phyloP scores from a whole-genome alignment of 2,888 invertebrate species.

The Scrobipalpa costella region DNA sequence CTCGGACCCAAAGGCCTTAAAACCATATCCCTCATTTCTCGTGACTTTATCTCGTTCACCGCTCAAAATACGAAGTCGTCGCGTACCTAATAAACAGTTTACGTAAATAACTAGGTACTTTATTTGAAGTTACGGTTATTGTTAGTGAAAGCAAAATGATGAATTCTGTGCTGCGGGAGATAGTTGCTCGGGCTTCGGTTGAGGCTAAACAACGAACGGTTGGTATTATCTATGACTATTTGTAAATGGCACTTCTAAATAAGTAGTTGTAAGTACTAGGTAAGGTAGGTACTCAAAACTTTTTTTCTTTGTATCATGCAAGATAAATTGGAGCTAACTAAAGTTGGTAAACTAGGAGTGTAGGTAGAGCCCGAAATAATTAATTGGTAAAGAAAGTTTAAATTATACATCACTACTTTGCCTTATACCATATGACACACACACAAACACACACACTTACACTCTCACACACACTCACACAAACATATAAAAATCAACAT shows the following conservation, averaged over 20 bases:
- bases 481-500: no score
- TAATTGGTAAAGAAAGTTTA: no score
- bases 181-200: constrained; percentile 64
- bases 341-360: no score
- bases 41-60: constrained; percentile 32
- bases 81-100: constrained; percentile 36
- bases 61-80: constrained; percentile 29
- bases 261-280: background rate
- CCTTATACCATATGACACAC: no score
- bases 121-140: constrained; percentile 38
- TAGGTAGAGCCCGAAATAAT: no score
- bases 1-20: constrained; percentile 36
- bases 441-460: no score
- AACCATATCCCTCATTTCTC: constrained; percentile 32
- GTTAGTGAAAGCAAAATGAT: constrained; percentile 64
- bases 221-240: constrained; percentile 40
- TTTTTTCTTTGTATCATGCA: background rate
- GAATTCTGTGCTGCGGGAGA: constrained; percentile 66
- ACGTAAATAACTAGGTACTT: constrained; percentile 28
- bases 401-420: no score
- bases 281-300: no score
- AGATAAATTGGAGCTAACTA: no score
- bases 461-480: no score
- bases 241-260: constrained; percentile 1
- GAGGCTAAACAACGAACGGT: constrained; percentile 66